Evolutionary conservation across 2,888 invertebrate species (phyloP).

Genomic region (Cantharis rufa): DNA sequence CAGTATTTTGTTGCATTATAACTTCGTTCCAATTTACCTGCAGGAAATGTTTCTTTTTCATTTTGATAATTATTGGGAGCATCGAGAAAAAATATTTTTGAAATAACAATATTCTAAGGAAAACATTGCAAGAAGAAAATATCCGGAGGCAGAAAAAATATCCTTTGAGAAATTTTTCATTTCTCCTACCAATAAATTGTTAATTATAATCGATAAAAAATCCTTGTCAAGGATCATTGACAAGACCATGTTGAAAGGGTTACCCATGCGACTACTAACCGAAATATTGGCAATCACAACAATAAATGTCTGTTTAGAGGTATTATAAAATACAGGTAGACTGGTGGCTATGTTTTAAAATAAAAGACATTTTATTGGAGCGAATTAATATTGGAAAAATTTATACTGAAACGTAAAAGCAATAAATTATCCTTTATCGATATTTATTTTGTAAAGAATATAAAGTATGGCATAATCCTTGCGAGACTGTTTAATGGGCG

Average conservation of each 20-base stretch:
- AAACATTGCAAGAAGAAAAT: not conserved
- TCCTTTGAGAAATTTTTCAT: not conserved
- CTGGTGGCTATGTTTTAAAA: not conserved
- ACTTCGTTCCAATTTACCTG: not conserved
- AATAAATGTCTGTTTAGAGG: not conserved
- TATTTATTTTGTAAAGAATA: not conserved
- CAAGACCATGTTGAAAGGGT: no score
- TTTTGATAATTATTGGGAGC: not conserved
- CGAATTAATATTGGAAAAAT: not conserved
- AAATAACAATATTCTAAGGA: not conserved
- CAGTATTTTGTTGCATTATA: not conserved
- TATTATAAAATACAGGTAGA: not conserved
- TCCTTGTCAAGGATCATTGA: no score
- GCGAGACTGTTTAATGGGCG: conserved; percentile 45
- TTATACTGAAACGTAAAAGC: not conserved
- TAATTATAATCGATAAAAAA: no score
- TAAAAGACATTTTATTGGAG: not conserved
- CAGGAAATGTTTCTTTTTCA: not conserved
- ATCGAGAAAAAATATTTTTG: not conserved
- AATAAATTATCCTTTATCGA: not conserved
- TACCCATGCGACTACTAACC: not conserved
- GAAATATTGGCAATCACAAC: not conserved
- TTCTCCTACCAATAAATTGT: not conserved
- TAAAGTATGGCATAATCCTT: conserved; percentile 46
- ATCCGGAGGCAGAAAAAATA: not conserved